phyloP scores from a whole-genome alignment of 2,113 vertebrate genomes.

The Cyphotilapia sp. region DNA sequence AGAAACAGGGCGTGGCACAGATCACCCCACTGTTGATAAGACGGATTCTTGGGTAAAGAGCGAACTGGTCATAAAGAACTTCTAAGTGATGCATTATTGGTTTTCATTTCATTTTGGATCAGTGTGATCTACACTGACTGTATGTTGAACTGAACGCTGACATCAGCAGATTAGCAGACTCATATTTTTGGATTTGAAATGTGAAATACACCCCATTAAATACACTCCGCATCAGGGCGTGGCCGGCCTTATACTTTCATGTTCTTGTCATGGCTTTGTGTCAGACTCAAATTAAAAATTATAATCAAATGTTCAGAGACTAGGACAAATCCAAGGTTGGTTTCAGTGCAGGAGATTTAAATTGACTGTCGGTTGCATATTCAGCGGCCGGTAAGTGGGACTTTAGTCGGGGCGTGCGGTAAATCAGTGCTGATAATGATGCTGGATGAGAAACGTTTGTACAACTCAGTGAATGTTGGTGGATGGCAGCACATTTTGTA shows the following conservation, averaged over 20 bases:
- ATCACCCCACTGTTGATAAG: neutral
- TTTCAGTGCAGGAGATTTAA: neutral
- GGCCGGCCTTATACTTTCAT: neutral
- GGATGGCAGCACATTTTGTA: neutral
- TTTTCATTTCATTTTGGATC: neutral
- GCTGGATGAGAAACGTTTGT: neutral
- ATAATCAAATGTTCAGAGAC: neutral
- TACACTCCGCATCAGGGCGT: rapidly evolving
- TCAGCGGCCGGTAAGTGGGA: neutral
- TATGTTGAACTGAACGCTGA: neutral
- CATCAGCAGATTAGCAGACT: neutral
- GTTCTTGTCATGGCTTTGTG: neutral
- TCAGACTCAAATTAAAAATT: neutral
- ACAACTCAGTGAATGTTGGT: neutral
- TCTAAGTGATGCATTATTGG: neutral
- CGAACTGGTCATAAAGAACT: neutral
- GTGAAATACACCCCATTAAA: neutral
- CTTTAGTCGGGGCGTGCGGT: neutral
- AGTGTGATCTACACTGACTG: neutral
- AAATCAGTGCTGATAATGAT: neutral
- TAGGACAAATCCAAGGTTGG: neutral
- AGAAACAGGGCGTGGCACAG: neutral
- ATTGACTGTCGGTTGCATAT: neutral
- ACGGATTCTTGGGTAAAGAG: neutral
- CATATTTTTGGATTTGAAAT: neutral